Evolutionary conservation across 2,797 vertebrate genomes (phyloP).

Genomic region (Lagorchestes hirsutus): DNA sequence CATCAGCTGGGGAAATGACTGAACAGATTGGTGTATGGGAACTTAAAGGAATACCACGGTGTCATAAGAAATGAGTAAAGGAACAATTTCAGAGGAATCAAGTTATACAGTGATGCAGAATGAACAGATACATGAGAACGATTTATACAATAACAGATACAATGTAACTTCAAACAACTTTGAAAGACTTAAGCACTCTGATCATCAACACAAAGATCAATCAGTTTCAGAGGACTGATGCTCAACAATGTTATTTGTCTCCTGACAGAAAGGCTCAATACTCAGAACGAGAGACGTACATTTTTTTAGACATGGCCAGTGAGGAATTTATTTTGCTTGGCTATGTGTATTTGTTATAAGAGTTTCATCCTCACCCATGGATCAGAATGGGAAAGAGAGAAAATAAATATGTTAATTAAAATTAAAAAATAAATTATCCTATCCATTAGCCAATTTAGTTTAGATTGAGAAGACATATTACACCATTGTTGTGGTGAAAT

Average conservation of each 20-base stretch:
- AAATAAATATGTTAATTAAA: background rate
- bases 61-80: background rate
- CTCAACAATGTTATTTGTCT: background rate
- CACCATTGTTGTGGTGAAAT: background rate
- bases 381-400: background rate
- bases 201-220: background rate
- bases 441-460: background rate
- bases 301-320: background rate
- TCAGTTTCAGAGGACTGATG: background rate
- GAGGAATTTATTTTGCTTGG: background rate
- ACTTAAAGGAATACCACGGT: background rate
- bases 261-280: background rate
- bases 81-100: background rate
- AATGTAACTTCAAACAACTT: background rate
- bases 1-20: background rate
- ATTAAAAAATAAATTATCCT: background rate
- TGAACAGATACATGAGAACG: background rate
- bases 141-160: background rate
- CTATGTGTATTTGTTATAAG: background rate
- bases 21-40: background rate
- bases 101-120: background rate
- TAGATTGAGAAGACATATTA: background rate
- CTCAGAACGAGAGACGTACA: background rate
- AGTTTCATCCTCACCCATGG: background rate
- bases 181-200: background rate